A percentile compares a stretch with the other conserved stretches of the same genome.
Conservation (phyloP, 1,140 invertebrate species). For the Trinorchestia longiramus region DNA sequence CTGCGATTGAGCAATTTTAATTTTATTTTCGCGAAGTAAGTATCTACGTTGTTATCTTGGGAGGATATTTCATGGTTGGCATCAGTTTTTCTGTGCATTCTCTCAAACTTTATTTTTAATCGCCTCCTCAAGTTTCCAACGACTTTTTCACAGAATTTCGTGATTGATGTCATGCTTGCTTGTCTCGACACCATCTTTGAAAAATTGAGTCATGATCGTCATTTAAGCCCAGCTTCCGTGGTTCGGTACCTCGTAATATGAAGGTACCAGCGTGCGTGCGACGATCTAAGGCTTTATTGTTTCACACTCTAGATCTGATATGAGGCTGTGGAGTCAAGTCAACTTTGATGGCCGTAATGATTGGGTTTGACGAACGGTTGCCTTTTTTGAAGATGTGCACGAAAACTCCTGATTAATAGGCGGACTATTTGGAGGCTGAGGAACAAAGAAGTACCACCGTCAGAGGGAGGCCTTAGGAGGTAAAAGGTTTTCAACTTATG, state of each 20-base stretch:
- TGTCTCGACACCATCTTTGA: slow-evolving; percentile 8
- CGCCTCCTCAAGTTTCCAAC: background rate
- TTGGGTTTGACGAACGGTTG: background rate
- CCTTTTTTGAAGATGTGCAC: background rate
- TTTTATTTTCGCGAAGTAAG: background rate
- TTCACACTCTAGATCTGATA: slow-evolving; percentile 32
- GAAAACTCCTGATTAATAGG: slow-evolving; percentile 23
- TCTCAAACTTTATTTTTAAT: background rate
- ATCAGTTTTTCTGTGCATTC: background rate
- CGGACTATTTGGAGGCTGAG: background rate
- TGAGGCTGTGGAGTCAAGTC: background rate
- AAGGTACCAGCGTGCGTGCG: background rate
- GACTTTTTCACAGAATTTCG: background rate
- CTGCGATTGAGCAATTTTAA: background rate
- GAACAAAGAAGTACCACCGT: background rate
- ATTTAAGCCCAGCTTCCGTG: background rate
- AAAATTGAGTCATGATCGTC: slow-evolving; percentile 12
- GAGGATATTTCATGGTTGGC: background rate
- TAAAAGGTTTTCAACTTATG: background rate
- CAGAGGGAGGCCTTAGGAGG: background rate
- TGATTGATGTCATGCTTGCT: background rate
- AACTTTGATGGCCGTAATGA: slow-evolving; percentile 32
- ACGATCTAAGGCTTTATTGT: slow-evolving; percentile 17
- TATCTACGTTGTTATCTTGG: background rate
- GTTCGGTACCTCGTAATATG: slow-evolving; percentile 24